Conservation (phyloP, 2,113 vertebrate genomes). For the Hemicordylus capensis region DNA sequence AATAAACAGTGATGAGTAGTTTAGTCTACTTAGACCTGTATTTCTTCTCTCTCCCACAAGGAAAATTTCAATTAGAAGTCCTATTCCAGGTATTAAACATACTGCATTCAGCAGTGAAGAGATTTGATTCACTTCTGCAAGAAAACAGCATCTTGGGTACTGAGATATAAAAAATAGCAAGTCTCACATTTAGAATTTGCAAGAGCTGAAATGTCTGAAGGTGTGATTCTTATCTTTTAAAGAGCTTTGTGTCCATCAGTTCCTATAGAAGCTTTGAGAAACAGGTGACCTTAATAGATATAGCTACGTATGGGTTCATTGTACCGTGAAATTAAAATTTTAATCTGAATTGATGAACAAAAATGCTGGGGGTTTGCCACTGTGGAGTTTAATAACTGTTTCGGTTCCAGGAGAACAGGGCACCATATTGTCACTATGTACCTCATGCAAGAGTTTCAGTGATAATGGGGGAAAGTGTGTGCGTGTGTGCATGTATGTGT, state of each 20-base stretch:
- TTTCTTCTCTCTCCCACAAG: constrained; percentile 58
- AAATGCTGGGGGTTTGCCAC: constrained; percentile 67
- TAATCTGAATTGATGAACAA: constrained; percentile 83
- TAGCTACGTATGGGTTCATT: constrained; percentile 74
- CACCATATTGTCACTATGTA: constrained; percentile 27
- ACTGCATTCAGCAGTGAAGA: constrained; percentile 60
- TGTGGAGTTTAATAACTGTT: constrained; percentile 70
- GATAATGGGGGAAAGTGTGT: constrained; percentile 5
- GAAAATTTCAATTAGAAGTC: constrained; percentile 61
- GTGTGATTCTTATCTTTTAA: constrained; percentile 68
- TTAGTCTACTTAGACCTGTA: not conserved
- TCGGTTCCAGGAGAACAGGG: constrained; percentile 55
- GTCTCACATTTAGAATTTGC: constrained; percentile 46
- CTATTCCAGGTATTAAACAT: constrained; percentile 58
- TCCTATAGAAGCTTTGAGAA: constrained; percentile 65
- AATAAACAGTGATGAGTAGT: not conserved
- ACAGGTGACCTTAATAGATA: constrained; percentile 80
- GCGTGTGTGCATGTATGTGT: not conserved
- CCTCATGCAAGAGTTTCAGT: not conserved
- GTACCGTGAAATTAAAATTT: constrained; percentile 85
- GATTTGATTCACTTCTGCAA: not conserved
- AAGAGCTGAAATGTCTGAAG: constrained; percentile 57
- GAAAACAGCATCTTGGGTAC: constrained; percentile 34
- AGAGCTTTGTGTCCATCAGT: constrained; percentile 70
- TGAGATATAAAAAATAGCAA: constrained; percentile 13